Evolutionary conservation across 2,113 vertebrate genomes (phyloP).

Genomic region (Xiphophorus maculatus): DNA sequence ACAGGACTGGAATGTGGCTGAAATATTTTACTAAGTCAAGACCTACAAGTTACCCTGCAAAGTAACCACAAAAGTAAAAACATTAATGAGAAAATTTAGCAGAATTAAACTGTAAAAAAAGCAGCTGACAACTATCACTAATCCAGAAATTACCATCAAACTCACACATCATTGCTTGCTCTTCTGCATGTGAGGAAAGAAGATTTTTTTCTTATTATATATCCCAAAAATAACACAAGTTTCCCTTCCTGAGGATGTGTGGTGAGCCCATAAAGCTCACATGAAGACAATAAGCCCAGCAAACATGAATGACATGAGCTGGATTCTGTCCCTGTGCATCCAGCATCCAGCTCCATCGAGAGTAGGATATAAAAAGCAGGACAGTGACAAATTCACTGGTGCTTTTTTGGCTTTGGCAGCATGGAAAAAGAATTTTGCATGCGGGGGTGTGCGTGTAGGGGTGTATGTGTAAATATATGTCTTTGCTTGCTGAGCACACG

Average conservation of each 20-base stretch:
- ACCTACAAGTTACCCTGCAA: neutral
- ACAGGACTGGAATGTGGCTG: neutral
- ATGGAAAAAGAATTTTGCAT: conserved; percentile 35
- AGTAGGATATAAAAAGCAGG: conserved; percentile 61
- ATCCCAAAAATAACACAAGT: conserved; percentile 6
- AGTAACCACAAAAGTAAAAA: neutral
- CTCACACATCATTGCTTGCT: neutral
- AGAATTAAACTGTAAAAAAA: conserved; percentile 24
- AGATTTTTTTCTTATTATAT: neutral
- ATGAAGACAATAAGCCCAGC: conserved; percentile 55
- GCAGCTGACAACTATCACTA: conserved; percentile 18
- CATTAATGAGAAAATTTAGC: neutral
- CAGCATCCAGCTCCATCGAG: conserved; percentile 47
- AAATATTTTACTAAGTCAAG: neutral
- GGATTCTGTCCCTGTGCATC: conserved; percentile 57
- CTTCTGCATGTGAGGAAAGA: conserved; percentile 1
- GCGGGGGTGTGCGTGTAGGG: conserved; percentile 36
- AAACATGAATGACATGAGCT: conserved; percentile 61
- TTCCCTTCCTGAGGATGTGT: conserved; percentile 37
- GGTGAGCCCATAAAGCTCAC: conserved; percentile 55
- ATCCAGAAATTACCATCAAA: neutral
- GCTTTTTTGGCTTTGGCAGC: conserved; percentile 55
- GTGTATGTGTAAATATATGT: conserved; percentile 67
- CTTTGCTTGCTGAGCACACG: conserved; percentile 66
- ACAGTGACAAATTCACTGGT: conserved; percentile 47